A percentile compares a stretch with the other conserved stretches of the same genome.
phyloP scores from a whole-genome alignment of 2,888 invertebrate species.

The Zaprionus lineosus region DNA sequence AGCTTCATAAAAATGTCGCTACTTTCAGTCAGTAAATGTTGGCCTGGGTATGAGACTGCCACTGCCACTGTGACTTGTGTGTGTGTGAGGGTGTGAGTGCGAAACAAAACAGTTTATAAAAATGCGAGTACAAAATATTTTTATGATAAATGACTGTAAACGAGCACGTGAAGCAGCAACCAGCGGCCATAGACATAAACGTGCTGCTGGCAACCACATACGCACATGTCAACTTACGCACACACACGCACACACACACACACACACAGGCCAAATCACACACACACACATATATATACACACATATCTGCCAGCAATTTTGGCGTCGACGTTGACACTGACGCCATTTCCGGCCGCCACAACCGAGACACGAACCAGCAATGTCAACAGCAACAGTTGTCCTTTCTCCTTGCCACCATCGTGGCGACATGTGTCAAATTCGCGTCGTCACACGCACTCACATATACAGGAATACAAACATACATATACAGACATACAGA shows the following conservation, averaged over 20 bases:
- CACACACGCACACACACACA: slow-evolving; percentile 17
- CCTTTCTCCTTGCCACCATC: slow-evolving; percentile 59
- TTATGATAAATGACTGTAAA: slow-evolving; percentile 76
- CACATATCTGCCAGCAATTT: slow-evolving; percentile 61
- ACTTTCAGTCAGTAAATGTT: slow-evolving; percentile 9
- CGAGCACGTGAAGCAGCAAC: slow-evolving; percentile 71
- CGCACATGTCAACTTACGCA: slow-evolving; percentile 61
- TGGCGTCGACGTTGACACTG: slow-evolving; percentile 74
- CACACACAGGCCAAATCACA: slow-evolving; percentile 10
- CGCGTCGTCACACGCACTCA: slow-evolving; percentile 36
- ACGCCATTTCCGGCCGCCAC: slow-evolving; percentile 74
- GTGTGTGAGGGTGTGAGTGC: slow-evolving; percentile 31
- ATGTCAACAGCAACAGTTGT: slow-evolving; percentile 55
- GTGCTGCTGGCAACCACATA: slow-evolving; percentile 71
- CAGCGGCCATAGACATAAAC: slow-evolving; percentile 67
- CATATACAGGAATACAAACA: slow-evolving; percentile 4
- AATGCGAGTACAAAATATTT: slow-evolving; percentile 73
- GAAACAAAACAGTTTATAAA: slow-evolving; percentile 76
- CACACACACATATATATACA: slow-evolving; percentile 16
- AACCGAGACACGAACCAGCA: slow-evolving; percentile 57
- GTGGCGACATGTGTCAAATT: slow-evolving; percentile 68
- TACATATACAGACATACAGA: background rate
- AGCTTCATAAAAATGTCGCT: slow-evolving; percentile 73
- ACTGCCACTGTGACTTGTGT: background rate
- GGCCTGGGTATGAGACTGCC: background rate